A percentile compares a stretch with the other conserved stretches of the same genome.
Evolutionary conservation across 2,797 vertebrate genomes (phyloP).

Genomic region (Cirrhinus mrigala): DNA sequence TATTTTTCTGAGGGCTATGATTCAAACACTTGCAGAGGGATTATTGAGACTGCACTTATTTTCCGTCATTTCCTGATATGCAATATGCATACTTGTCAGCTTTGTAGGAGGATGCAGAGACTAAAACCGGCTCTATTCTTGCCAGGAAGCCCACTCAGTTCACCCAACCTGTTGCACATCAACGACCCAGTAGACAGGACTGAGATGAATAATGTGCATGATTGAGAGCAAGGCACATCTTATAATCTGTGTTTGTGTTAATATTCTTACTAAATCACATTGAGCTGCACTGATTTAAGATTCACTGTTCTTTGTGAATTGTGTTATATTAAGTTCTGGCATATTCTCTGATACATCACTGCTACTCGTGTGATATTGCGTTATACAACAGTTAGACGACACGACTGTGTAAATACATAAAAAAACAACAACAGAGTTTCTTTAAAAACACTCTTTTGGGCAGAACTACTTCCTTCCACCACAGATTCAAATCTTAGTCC

Average conservation of each 20-base stretch:
- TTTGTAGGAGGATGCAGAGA: constrained; percentile 29
- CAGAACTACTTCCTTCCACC: no score
- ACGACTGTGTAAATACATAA: no score
- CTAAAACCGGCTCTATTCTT: constrained; percentile 6
- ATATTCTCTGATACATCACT: not conserved
- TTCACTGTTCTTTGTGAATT: not conserved
- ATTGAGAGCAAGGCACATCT: not conserved
- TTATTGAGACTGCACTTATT: constrained; percentile 32
- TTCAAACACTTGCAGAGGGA: constrained; percentile 31
- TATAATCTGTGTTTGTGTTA: not conserved
- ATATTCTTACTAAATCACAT: not conserved
- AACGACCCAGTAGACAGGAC: not conserved
- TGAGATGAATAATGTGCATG: constrained; percentile 7
- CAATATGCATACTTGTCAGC: constrained; percentile 22
- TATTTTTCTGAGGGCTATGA: constrained; percentile 8
- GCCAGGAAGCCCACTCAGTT: constrained; percentile 28
- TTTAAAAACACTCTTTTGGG: no score
- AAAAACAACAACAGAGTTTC: no score
- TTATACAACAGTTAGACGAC: no score
- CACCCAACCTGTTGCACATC: constrained; percentile 11
- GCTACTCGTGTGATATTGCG: no score
- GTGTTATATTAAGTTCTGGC: not conserved
- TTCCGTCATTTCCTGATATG: constrained; percentile 37
- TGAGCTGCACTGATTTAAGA: not conserved
- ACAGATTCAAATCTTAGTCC: no score